phyloP scores from a whole-genome alignment of 2,113 vertebrate species.

The Myotis davidii region DNA sequence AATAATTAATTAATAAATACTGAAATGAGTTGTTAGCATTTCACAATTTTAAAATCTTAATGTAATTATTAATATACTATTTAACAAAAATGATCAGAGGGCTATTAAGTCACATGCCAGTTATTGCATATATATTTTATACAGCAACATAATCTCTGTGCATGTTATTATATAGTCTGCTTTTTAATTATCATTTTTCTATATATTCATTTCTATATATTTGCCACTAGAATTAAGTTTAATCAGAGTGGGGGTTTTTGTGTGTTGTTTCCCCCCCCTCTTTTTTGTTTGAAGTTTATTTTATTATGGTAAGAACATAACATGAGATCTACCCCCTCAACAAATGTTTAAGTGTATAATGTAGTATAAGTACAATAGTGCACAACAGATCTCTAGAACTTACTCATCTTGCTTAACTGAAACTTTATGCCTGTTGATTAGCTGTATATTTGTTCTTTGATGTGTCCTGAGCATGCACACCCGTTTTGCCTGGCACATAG shows the following conservation, averaged over 20 bases:
- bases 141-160: neutral
- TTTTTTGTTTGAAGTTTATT: neutral
- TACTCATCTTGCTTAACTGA: neutral
- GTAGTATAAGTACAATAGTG: neutral
- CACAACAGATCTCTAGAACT: neutral
- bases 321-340: neutral
- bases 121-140: neutral
- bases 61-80: neutral
- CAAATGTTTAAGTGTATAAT: neutral
- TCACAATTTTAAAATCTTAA: neutral
- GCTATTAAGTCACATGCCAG: neutral
- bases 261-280: neutral
- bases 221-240: neutral
- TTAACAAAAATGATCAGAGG: slow-evolving; percentile 21
- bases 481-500: neutral
- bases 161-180: neutral
- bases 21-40: slow-evolving; percentile 23
- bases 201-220: neutral
- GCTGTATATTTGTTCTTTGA: neutral
- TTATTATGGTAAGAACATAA: neutral
- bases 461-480: neutral
- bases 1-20: neutral
- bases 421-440: neutral
- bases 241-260: neutral
- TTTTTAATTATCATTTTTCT: neutral